Evolutionary conservation across 2,797 vertebrate genomes (phyloP), one percentile per base, ranked within the genome.

Genomic region (Sebastes iracundus): DNA sequence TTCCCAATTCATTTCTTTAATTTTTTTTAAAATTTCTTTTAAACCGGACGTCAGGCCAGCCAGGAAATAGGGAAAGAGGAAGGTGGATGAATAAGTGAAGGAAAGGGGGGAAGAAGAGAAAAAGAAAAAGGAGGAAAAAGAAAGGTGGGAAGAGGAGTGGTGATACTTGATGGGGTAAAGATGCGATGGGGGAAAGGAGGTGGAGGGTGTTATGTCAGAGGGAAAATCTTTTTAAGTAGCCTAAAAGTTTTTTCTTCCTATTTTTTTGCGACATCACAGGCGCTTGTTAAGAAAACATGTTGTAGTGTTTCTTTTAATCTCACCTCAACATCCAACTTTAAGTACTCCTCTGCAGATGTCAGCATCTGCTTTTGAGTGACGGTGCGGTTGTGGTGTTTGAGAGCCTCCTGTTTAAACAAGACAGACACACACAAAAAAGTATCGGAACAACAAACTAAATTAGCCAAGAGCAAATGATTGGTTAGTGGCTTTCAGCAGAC

Each of bases 301-400:
- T 28, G 3, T 49, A 23, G 42, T 64, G 28, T 49, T 28, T 38
- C 23, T 55, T 55, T 30, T n/a, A 49, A 60, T 64, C 96, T 94
- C 83, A 97, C 97, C 96, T 97, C 96, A 82, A 97, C 96, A 27
- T 96, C 94, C 71, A 95, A 87, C 86, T 92, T 77, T 3, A 96
- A 86, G 77, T 96, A 94, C 38, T 93, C 92, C 85, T 95, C 93
- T 14, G 95, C 94, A 0, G 96, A 97, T 59, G 93, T 89, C 82
- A 97, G 94, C 88, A 97, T 93, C 89, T 97, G 95, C 81, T 93
- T 91, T 79, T 96, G 96, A 68, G 95, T 92, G 0, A 75, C 84
- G 1, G 95, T 97, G 87, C 96, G 95, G 16, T 97, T 97, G 83
- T 95, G 94, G 87, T 96, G 97, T 68, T 88, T 94, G 74, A 97